phyloP scores from a whole-genome alignment of 1,140 invertebrate species.

The Argopecten irradians region DNA sequence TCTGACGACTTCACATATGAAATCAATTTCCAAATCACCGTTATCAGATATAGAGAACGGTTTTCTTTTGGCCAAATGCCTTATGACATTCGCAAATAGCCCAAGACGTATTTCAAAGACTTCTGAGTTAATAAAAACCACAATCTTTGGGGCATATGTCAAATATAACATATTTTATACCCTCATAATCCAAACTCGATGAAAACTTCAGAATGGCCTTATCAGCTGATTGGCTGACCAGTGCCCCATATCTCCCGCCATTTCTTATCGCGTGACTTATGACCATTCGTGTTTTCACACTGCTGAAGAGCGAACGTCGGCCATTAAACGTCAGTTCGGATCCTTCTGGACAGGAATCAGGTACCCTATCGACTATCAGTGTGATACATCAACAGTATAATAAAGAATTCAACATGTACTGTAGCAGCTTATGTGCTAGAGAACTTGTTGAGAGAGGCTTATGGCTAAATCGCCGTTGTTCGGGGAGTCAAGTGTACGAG shows the following conservation, averaged over 20 bases:
- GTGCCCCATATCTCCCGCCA: background rate
- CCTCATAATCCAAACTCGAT: conserved; percentile 8
- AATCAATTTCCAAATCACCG: background rate
- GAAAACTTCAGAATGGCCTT: background rate
- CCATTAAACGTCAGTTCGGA: background rate
- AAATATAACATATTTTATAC: conserved; percentile 14
- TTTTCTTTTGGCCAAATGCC: conserved; percentile 13
- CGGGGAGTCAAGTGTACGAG: background rate
- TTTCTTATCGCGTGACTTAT: conserved; percentile 21
- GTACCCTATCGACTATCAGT: background rate
- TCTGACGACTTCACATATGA: conserved; percentile 11
- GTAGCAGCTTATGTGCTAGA: conserved; percentile 5
- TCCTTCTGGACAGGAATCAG: background rate
- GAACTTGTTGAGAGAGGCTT: conserved; percentile 16
- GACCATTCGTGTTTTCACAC: conserved; percentile 20
- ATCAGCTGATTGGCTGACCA: background rate
- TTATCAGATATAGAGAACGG: background rate
- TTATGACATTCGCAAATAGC: background rate
- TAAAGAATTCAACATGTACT: conserved; percentile 18
- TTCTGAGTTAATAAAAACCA: background rate
- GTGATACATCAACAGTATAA: background rate
- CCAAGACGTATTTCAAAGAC: conserved; percentile 14
- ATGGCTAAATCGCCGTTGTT: background rate
- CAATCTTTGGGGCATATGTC: background rate
- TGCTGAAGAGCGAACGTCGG: background rate